Evolutionary conservation across 2,113 vertebrate species (phyloP), one percentile per base, ranked within the genome.

Genomic region (Dermatemys mawii): DNA sequence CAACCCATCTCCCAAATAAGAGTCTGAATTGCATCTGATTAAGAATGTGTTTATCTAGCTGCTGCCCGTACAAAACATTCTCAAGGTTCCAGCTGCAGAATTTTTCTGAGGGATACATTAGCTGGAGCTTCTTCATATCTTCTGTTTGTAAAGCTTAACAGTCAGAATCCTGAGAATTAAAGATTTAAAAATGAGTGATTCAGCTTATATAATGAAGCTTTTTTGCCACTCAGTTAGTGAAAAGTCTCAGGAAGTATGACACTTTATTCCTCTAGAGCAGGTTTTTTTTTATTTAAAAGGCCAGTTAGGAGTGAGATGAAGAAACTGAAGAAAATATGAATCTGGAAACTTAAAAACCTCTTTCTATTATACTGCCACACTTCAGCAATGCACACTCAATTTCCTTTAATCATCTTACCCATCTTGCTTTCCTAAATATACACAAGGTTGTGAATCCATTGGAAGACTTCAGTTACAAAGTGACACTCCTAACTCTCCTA

Each of bases 231-330:
- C 83, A 91, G 91, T 90, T 83, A 81, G 21, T 87, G 60, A 76
- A 93, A 96, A 90, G 63, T 48, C n/a, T 83, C 46, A 26, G 50
- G 76, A 94, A 96, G 89, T 44, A 50, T 96, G 53, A 57, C 24
- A 57, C 79, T 89, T 94, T 83, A 90, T 94, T 97, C 96, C 91
- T 85, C 90, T 73, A 78, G 81, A 76, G 57, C 51, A 38, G 91
- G n/a, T n/a, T n/a, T 96, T 81, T 94, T 35, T 93, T 96, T 96
- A 22, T 29, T 73, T 0, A 60, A 84, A 90, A 95, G 73, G 35
- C 73, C n/a, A 88, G 53, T 94, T 94, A 54, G 49, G 73, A 94
- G 78, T 86, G 96, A 95, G 94, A 97, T 53, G 93, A 41, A 93
- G 46, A 54, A 49, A 24, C 6, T 53, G 89, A 22, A 95, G 80